Evolutionary conservation across 2,797 vertebrate genomes (phyloP).

Genomic region (Paguma larvata): DNA sequence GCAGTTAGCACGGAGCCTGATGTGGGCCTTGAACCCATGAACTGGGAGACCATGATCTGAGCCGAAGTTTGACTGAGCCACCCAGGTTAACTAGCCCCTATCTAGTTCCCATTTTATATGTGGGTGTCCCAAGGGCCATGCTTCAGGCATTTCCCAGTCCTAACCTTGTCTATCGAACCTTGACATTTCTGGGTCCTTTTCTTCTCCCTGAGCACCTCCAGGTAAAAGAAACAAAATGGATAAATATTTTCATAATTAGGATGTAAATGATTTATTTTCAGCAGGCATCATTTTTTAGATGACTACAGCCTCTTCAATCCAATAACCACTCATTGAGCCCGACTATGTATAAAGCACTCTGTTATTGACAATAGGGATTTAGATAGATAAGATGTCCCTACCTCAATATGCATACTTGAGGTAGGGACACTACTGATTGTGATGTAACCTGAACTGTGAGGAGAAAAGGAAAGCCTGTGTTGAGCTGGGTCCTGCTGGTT

Average conservation of each 20-base stretch:
- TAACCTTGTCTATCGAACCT: not conserved
- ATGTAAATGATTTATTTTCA: not conserved
- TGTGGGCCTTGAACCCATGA: no score
- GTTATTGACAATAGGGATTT: not conserved
- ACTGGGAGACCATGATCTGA: no score
- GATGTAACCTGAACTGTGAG: not conserved
- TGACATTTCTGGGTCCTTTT: not conserved
- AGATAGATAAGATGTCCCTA: not conserved
- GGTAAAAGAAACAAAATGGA: not conserved
- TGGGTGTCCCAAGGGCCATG: not conserved
- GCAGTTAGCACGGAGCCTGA: no score
- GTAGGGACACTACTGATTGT: not conserved
- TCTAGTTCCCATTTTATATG: not conserved
- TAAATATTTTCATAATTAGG: not conserved
- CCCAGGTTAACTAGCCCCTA: no score
- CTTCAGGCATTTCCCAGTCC: not conserved
- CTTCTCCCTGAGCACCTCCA: not conserved
- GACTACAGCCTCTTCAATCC: not conserved
- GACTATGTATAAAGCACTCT: not conserved
- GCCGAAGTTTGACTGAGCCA: no score
- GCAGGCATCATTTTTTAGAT: not conserved
- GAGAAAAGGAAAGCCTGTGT: not conserved
- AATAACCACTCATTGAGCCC: not conserved
- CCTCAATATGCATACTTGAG: not conserved
- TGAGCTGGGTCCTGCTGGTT: not conserved